phyloP scores from a whole-genome alignment of 2,797 vertebrate genomes.

The Nannoperca australis region DNA sequence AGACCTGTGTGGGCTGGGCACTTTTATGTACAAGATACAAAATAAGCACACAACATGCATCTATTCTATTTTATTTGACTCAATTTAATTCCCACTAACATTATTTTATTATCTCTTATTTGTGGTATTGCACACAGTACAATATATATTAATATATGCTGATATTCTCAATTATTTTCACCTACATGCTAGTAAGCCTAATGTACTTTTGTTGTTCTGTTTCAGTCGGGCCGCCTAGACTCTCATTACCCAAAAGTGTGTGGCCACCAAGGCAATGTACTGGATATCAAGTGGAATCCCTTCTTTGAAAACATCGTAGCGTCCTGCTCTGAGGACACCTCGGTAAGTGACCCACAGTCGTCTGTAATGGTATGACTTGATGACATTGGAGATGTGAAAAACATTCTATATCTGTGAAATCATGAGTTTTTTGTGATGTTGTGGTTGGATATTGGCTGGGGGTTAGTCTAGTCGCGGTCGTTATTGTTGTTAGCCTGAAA shows the following conservation, averaged over 20 bases:
- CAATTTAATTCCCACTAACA: neutral
- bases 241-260: constrained; percentile 96
- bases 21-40: neutral
- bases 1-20: neutral
- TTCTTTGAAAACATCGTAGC: constrained; percentile 98
- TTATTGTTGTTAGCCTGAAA: constrained; percentile 25
- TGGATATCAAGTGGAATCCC: constrained; percentile 99
- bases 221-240: constrained; percentile 93
- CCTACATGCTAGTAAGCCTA: neutral
- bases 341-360: constrained; percentile 83
- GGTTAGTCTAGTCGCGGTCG: constrained; percentile 10
- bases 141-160: neutral
- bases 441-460: constrained; percentile 1
- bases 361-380: neutral
- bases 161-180: neutral
- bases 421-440: neutral
- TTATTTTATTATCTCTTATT: neutral
- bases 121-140: neutral
- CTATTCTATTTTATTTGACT: neutral
- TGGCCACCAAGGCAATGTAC: constrained; percentile 96
- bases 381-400: constrained; percentile 5
- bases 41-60: neutral
- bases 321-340: constrained; percentile 97
- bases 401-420: neutral
- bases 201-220: constrained; percentile 17